Evolutionary conservation across 1,140 invertebrate genomes (phyloP).

Genomic region (Lamellibrachia luymesi): DNA sequence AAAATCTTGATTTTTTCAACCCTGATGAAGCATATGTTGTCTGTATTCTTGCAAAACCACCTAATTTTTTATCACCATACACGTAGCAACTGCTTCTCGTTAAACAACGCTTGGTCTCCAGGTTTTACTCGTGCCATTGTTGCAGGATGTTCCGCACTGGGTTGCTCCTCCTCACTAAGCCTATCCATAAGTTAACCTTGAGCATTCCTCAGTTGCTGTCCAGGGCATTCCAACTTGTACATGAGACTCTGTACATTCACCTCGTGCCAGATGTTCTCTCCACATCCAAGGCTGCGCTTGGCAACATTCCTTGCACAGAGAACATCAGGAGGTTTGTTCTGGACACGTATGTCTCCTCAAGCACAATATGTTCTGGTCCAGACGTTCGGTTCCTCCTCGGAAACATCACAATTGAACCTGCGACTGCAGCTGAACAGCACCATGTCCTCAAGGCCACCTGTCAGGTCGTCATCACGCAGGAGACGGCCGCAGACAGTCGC

Average conservation of each 20-base stretch:
- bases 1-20: no score
- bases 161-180: neutral
- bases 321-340: neutral
- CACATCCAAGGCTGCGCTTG: neutral
- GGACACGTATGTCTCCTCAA: neutral
- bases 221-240: neutral
- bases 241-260: neutral
- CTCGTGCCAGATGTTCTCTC: neutral
- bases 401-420: neutral
- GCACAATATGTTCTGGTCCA: neutral
- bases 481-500: neutral
- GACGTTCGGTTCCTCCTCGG: conserved; percentile 2
- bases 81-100: no score
- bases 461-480: neutral
- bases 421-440: neutral
- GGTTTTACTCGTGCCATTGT: neutral
- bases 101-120: no score
- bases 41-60: no score
- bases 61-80: no score
- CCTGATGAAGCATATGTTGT: no score
- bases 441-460: neutral
- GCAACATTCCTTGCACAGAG: neutral
- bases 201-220: neutral
- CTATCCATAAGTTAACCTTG: neutral
- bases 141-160: neutral